Percentiles rank a stretch among this genome's conserved stretches.
These are phyloP conservation scores for Piezodorus guildinii DNA, from an alignment of 1,140 invertebrate genomes.

Conservation along the genomic window DNA sequence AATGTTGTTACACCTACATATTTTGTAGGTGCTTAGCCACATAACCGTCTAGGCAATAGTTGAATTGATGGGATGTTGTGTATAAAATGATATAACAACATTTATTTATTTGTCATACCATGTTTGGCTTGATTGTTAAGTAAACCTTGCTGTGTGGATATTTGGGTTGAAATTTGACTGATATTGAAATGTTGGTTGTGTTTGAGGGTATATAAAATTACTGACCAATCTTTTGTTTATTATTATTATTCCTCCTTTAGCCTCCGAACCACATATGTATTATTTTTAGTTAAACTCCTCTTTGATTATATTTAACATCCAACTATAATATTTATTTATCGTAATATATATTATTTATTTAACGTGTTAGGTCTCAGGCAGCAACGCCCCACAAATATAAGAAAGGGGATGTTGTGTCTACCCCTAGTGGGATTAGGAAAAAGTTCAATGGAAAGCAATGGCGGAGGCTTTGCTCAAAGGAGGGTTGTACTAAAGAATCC, in stretches of 20 bases:
- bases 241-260: not conserved
- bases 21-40: no score
- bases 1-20: no score
- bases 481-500: slow-evolving; percentile 95
- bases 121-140: no score
- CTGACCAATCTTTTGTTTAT: not conserved
- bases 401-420: slow-evolving; percentile 95
- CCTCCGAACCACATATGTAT: not conserved
- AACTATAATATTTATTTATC: no score
- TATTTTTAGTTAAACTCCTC: no score
- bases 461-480: slow-evolving; percentile 88
- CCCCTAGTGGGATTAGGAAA: slow-evolving; percentile 91
- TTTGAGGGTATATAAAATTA: not conserved
- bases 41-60: no score
- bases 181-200: not conserved
- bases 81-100: no score
- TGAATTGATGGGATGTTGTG: no score
- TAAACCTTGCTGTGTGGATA: no score
- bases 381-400: slow-evolving; percentile 93
- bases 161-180: no score
- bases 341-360: not conserved
- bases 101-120: no score
- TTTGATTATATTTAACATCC: no score
- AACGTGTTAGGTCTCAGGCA: slow-evolving; percentile 61
- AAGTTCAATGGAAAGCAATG: slow-evolving; percentile 99